Base-by-base conservation (phyloP, 30 jellyfish, hydroid and myxozoan species). In the Hydra vulgaris region DNA sequence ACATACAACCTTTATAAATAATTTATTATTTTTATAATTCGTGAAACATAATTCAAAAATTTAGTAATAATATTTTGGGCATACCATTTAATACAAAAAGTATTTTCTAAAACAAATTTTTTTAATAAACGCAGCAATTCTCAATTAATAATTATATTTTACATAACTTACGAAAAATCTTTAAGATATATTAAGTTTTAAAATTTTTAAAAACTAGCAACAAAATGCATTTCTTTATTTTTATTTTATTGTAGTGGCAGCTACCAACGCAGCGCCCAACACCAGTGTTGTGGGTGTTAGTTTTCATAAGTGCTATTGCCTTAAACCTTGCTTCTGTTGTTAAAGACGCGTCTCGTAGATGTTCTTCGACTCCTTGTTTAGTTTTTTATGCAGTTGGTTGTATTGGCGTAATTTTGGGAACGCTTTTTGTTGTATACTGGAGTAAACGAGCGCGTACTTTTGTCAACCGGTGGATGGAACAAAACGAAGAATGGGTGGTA, bases 201-300 rank as follows among this genome's bases (percentile, higher is more conserved):
- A n/a, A n/a, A n/a, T n/a, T n/a, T n/a, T n/a, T n/a, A n/a, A n/a
- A n/a, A n/a, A n/a, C n/a, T n/a, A n/a, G n/a, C n/a, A n/a, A n/a
- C n/a, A n/a, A n/a, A n/a, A n/a, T n/a, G n/a, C n/a, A n/a, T 40
- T 40, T 40, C 12, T 12, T 40, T 40, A 3, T 12, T 12, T 40
- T 40, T 40, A 3, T 40, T 40, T 40, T 40, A 3, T 40, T 40
- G 12, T 72, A 86, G 95, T 86, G 95, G 95, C 78, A 81, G 53
- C 68, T 86, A 26, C 95, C 95, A 24, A 53, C 95, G 4, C 95
- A 86, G 27, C 95, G 95, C 15, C 95, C 95, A 8, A 71, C 74
- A 25, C 86, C 89, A 1, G 74, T 86, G 17, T 25, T 86, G 24
- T 86, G 95, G 95, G 78, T 86, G 8, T 25, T 81, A 26, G 82